phyloP scores from a whole-genome alignment of 1,140 invertebrate species.

The Caenorhabditis latens region DNA sequence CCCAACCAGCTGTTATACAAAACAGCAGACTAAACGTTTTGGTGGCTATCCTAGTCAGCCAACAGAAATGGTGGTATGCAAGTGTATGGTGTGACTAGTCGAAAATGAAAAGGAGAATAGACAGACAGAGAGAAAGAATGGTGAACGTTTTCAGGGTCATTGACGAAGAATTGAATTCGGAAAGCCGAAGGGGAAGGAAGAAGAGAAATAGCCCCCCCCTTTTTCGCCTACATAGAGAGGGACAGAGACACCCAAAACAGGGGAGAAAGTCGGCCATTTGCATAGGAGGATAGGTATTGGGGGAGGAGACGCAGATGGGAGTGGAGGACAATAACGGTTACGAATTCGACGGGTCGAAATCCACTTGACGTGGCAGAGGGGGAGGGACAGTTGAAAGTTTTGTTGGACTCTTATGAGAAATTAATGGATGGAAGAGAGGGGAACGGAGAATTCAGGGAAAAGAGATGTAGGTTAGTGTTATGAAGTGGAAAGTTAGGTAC shows the following conservation, averaged over 20 bases:
- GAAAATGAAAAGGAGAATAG: neutral
- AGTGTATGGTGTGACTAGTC: constrained; percentile 23
- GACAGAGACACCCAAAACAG: constrained; percentile 20
- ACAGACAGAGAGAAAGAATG: too few species aligned
- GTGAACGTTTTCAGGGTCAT: constrained; percentile 56
- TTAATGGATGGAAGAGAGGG: constrained; percentile 4
- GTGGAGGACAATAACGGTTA: constrained; percentile 35
- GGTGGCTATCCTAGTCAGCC: too few species aligned
- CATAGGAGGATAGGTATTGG: neutral
- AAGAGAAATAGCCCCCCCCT: neutral
- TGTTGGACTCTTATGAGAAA: constrained; percentile 35
- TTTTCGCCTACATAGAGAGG: neutral
- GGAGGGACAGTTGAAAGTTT: neutral
- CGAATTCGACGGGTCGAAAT: neutral
- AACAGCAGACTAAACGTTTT: too few species aligned
- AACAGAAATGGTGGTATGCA: neutral
- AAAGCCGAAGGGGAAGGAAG: neutral
- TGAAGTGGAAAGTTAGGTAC: constrained; percentile 16
- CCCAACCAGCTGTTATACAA: too few species aligned
- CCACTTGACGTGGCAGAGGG: constrained; percentile 40
- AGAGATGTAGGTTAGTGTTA: constrained; percentile 15
- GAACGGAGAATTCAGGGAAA: neutral
- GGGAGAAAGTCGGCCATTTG: constrained; percentile 35
- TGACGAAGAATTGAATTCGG: constrained; percentile 34
- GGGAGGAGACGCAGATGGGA: constrained; percentile 8